These are phyloP conservation scores for Drosophila suboccidentalis DNA, from an alignment of 2,888 invertebrate genomes.

Conservation along the genomic window DNA sequence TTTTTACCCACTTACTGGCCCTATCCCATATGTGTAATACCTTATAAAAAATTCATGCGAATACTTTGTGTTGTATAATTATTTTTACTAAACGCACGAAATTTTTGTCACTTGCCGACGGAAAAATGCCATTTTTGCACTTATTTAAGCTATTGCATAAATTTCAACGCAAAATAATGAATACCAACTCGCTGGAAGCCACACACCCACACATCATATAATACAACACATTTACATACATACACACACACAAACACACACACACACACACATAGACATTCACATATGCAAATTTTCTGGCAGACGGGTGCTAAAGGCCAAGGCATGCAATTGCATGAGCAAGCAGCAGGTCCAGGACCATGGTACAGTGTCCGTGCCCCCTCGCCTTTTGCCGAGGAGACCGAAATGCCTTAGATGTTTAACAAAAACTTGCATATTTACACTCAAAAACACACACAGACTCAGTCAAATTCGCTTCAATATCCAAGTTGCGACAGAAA, in stretches of 20 bases:
- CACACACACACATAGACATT: slow-evolving; percentile 28
- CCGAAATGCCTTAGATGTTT: slow-evolving; percentile 67
- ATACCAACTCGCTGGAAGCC: slow-evolving; percentile 36
- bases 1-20: slow-evolving; percentile 47
- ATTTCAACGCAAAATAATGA: slow-evolving; percentile 66
- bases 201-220: slow-evolving; percentile 30
- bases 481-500: slow-evolving; percentile 69
- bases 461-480: slow-evolving; percentile 52
- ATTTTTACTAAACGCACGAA: slow-evolving; percentile 65
- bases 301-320: slow-evolving; percentile 45
- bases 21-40: neutral
- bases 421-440: slow-evolving; percentile 24
- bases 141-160: slow-evolving; percentile 81
- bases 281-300: slow-evolving; percentile 71
- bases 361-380: slow-evolving; percentile 52
- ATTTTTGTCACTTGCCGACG: slow-evolving; percentile 69
- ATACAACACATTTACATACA: slow-evolving; percentile 33
- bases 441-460: slow-evolving; percentile 9
- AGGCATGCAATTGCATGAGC: slow-evolving; percentile 72
- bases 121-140: slow-evolving; percentile 78
- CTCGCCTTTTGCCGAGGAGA: slow-evolving; percentile 33
- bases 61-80: slow-evolving; percentile 63
- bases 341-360: slow-evolving; percentile 47
- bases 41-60: slow-evolving; percentile 18
- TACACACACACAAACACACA: slow-evolving; percentile 18